phyloP scores from a whole-genome alignment of 2,113 vertebrate genomes.

The Phainopepla nitens region DNA sequence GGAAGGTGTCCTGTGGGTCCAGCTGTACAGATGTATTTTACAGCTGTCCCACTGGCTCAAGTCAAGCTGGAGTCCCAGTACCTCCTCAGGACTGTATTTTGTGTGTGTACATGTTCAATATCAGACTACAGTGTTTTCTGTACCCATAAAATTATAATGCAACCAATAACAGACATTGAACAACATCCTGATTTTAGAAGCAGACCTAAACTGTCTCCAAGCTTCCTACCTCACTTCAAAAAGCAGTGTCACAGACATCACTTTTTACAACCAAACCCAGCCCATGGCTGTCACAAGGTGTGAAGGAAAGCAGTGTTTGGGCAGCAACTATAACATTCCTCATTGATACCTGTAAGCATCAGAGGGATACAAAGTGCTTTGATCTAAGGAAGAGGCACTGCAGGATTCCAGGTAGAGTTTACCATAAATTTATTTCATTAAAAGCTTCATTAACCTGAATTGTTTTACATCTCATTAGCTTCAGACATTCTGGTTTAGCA shows the following conservation, averaged over 20 bases:
- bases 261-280: neutral
- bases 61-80: neutral
- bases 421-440: neutral
- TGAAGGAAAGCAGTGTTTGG: neutral
- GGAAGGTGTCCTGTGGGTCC: neutral
- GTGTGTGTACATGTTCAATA: neutral
- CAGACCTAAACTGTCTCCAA: neutral
- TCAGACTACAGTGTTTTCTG: neutral
- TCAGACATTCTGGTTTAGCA: neutral
- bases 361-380: neutral
- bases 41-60: neutral
- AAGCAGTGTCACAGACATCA: neutral
- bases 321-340: neutral
- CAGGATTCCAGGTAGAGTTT: neutral
- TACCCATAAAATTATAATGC: neutral
- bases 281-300: neutral
- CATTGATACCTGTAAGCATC: neutral
- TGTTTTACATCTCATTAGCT: neutral
- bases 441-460: conserved; percentile 11
- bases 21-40: neutral
- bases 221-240: neutral
- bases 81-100: neutral
- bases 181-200: neutral
- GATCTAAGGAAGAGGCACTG: neutral
- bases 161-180: neutral